Conservation (phyloP, 2,113 vertebrate genomes). For the Mastomys coucha region DNA sequence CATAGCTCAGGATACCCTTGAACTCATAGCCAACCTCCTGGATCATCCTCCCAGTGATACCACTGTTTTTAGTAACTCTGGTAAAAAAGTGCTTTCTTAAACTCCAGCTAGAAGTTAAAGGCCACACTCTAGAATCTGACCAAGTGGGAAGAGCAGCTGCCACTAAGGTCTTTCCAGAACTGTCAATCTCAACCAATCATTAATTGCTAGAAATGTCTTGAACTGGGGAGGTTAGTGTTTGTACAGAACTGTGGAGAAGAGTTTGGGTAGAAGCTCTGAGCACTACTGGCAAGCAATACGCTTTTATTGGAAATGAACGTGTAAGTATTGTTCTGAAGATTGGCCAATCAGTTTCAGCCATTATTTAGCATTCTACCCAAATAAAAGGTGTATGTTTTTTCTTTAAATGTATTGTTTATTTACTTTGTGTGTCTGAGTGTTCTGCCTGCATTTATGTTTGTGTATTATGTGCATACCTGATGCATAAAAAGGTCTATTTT, state of each 20-base stretch:
- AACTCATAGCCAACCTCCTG: background rate
- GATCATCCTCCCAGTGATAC: background rate
- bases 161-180: constrained; percentile 73
- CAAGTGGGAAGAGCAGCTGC: constrained; percentile 69
- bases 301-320: constrained; percentile 77
- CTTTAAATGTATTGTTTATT: background rate
- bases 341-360: constrained; percentile 62
- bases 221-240: constrained; percentile 74
- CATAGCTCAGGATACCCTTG: background rate
- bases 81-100: constrained; percentile 32
- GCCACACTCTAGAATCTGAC: constrained; percentile 81
- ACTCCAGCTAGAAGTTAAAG: constrained; percentile 74
- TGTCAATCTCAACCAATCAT: constrained; percentile 82
- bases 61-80: background rate
- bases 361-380: constrained; percentile 50
- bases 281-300: constrained; percentile 50
- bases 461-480: background rate
- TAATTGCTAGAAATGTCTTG: constrained; percentile 80
- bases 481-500: background rate
- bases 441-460: background rate
- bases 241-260: constrained; percentile 65
- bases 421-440: background rate
- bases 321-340: constrained; percentile 70
- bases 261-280: constrained; percentile 72
- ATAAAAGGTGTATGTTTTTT: background rate